Conservation (phyloP, 2,888 invertebrate genomes). For the Lasioglossum figueresi region DNA sequence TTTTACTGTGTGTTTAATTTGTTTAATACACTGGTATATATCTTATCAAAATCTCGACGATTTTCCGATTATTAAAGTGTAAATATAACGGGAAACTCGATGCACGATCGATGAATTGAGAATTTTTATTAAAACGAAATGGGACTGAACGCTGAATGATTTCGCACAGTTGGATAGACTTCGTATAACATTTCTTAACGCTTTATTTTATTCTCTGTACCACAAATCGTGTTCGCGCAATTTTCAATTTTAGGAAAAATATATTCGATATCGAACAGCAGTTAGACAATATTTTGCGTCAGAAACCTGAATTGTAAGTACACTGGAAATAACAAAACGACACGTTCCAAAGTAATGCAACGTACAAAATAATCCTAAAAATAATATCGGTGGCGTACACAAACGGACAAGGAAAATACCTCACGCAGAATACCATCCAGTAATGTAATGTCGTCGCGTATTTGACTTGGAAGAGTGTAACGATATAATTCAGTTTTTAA, state of each 20-base stretch:
- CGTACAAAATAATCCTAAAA: neutral
- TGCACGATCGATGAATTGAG: neutral
- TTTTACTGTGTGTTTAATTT: neutral
- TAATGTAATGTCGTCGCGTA: neutral
- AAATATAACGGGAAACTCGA: neutral
- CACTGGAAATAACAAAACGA: too few relatives aligned
- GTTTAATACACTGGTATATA: neutral
- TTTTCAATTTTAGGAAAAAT: neutral
- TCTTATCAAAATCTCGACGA: neutral
- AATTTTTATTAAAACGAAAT: neutral
- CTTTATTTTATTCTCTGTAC: neutral
- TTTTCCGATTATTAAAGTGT: neutral
- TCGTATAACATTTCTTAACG: neutral
- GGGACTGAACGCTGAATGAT: neutral
- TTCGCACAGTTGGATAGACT: neutral
- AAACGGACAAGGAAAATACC: neutral
- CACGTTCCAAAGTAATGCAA: neutral
- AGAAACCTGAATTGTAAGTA: too few relatives aligned
- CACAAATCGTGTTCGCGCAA: neutral
- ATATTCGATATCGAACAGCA: neutral
- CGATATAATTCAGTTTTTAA: slow-evolving; percentile 6
- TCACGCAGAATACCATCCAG: neutral
- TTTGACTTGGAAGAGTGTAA: neutral
- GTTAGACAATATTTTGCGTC: too few relatives aligned
- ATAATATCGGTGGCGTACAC: neutral